These are phyloP conservation scores for Meteorus colon DNA, from an alignment of 2,888 invertebrate genomes.

Conservation along the genomic window DNA sequence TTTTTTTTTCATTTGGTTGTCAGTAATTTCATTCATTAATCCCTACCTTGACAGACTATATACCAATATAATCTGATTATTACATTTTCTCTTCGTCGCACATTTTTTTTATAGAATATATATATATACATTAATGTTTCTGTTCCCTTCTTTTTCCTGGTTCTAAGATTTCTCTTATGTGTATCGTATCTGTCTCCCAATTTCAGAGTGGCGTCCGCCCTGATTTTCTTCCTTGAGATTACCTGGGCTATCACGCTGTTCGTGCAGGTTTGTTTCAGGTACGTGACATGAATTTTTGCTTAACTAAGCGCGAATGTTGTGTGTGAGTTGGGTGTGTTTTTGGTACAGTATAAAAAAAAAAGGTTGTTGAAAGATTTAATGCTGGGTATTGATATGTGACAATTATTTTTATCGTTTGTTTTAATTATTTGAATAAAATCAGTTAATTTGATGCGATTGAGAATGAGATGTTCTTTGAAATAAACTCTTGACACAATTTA, in stretches of 20 bases:
- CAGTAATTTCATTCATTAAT: background rate
- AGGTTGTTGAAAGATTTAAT: background rate
- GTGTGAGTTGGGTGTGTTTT: background rate
- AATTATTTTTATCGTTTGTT: background rate
- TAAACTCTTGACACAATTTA: too few relatives aligned
- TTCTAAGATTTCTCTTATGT: conserved; percentile 40
- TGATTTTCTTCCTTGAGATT: conserved; percentile 78
- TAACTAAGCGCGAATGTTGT: conserved; percentile 5
- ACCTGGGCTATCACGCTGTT: conserved; percentile 80
- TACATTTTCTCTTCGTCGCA: conserved; percentile 13
- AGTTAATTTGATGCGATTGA: too few relatives aligned
- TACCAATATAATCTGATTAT: conserved; percentile 17
- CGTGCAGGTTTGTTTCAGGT: conserved; percentile 76
- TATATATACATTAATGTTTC: background rate
- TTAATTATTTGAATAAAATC: too few relatives aligned
- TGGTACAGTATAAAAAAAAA: background rate
- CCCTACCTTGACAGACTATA: background rate
- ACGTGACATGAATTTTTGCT: conserved; percentile 56
- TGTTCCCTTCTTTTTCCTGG: background rate
- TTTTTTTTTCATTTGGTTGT: background rate
- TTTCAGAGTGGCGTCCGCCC: conserved; percentile 75
- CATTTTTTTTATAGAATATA: background rate
- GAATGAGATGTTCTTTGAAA: too few relatives aligned
- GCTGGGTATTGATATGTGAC: background rate
- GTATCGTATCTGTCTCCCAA: conserved; percentile 36